Evolutionary conservation across 2,113 vertebrate species (phyloP).

Genomic region (Meleagris gallopavo): DNA sequence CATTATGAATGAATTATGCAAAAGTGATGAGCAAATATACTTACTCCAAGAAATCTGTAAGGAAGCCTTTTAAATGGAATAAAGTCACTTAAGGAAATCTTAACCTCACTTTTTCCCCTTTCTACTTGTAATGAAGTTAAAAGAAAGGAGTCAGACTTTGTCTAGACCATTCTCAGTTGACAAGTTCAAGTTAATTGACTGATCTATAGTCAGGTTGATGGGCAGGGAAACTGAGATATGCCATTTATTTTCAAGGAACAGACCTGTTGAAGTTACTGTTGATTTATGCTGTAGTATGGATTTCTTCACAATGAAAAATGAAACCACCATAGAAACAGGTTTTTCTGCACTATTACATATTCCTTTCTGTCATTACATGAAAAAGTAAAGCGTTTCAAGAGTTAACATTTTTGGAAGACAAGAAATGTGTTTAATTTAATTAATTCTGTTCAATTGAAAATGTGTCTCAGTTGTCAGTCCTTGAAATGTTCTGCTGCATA

Average conservation of each 20-base stretch:
- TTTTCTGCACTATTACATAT: background rate
- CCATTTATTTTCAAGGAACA: background rate
- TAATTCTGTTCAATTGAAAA: background rate
- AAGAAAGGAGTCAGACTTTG: background rate
- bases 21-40: background rate
- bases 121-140: background rate
- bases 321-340: background rate
- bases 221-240: background rate
- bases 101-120: accelerated
- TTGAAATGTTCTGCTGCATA: background rate
- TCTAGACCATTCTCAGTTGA: background rate
- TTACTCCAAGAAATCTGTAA: background rate
- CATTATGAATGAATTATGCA: background rate
- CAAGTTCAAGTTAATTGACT: background rate
- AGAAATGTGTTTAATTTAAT: background rate
- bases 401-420: background rate
- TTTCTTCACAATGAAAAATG: background rate
- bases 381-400: background rate
- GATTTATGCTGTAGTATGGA: background rate
- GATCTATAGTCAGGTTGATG: background rate
- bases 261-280: background rate
- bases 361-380: background rate
- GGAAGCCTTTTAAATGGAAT: background rate
- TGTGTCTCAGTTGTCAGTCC: background rate
- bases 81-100: background rate